These are phyloP conservation scores for Meiosimyza decipiens DNA, from an alignment of 2,888 invertebrate genomes.

Conservation along the genomic window DNA sequence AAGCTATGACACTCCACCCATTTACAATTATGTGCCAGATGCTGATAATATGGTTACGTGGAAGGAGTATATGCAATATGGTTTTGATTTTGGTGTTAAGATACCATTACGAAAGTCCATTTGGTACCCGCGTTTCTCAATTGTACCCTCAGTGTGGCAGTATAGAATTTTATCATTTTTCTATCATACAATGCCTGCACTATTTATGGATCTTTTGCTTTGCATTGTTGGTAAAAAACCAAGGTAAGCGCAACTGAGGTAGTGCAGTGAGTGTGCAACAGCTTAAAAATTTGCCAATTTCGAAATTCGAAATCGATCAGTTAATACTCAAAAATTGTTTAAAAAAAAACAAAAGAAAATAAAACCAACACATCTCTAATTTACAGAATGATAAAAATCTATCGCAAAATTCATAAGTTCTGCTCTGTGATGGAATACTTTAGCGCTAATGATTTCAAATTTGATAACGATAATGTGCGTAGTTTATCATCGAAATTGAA, in stretches of 20 bases:
- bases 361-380: not conserved
- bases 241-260: slow-evolving; percentile 59
- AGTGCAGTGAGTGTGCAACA: too few species aligned
- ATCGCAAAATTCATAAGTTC: slow-evolving; percentile 85
- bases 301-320: too few species aligned
- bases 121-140: slow-evolving; percentile 74
- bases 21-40: slow-evolving; percentile 89
- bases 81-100: slow-evolving; percentile 68
- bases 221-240: slow-evolving; percentile 61
- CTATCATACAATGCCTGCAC: slow-evolving; percentile 76
- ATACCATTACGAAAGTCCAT: slow-evolving; percentile 76
- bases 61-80: slow-evolving; percentile 73
- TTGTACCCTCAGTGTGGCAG: slow-evolving; percentile 68
- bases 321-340: too few species aligned
- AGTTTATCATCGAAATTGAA: slow-evolving; percentile 66
- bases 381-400: slow-evolving; percentile 80
- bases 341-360: not conserved
- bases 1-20: slow-evolving; percentile 59
- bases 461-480: slow-evolving; percentile 74
- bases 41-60: slow-evolving; percentile 85
- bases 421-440: slow-evolving; percentile 83
- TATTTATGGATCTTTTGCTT: slow-evolving; percentile 70
- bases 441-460: slow-evolving; percentile 78
- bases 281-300: too few species aligned
- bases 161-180: slow-evolving; percentile 70